phyloP scores from a whole-genome alignment of 2,113 vertebrate species.

The Tyrannus savana region DNA sequence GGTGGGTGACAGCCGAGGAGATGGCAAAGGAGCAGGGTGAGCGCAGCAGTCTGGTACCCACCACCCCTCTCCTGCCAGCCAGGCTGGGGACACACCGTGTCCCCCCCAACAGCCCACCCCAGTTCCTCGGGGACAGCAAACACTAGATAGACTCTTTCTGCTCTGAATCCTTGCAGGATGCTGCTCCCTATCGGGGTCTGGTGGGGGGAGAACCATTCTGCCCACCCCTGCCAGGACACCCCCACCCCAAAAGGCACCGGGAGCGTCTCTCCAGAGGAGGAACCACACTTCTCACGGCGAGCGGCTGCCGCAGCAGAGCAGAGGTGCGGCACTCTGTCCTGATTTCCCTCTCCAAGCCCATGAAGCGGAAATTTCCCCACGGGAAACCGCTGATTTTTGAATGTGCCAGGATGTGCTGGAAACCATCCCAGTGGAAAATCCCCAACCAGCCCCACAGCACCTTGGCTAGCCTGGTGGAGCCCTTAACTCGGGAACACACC shows the following conservation, averaged over 20 bases:
- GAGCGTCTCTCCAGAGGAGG: neutral
- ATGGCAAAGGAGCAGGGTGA: neutral
- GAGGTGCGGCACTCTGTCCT: neutral
- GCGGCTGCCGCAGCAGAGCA: neutral
- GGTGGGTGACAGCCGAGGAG: neutral
- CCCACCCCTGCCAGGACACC: neutral
- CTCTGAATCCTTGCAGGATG: neutral
- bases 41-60: neutral
- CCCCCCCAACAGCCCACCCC: rapidly evolving
- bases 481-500: neutral
- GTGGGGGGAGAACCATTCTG: rapidly evolving
- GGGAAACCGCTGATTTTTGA: conserved; percentile 11
- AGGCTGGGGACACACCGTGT: neutral
- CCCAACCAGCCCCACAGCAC: neutral
- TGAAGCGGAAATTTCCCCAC: conserved; percentile 8
- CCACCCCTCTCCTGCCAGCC: neutral
- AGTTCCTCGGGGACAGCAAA: neutral
- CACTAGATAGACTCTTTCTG: neutral
- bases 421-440: conserved; percentile 47
- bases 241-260: rapidly evolving
- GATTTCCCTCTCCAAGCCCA: conserved; percentile 29
- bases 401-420: conserved; percentile 26
- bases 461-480: neutral
- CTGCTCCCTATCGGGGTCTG: neutral
- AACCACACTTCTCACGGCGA: rapidly evolving